Base-by-base conservation (phyloP, 2,113 vertebrate genomes). In the Ancistrus triradiatus region DNA sequence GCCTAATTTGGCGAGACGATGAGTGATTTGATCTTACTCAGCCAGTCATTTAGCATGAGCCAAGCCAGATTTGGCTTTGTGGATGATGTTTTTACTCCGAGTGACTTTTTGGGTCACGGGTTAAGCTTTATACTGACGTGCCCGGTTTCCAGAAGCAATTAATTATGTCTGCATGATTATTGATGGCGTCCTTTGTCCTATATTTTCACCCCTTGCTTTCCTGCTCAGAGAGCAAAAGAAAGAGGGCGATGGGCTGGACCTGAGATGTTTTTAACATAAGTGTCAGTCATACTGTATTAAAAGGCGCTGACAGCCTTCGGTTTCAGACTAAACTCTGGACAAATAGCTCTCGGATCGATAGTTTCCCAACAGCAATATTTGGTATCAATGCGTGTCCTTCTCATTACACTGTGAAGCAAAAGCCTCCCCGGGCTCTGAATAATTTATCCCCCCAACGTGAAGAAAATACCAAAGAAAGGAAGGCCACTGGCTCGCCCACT, bases 361-460 rank as follows among this genome's bases (percentile, higher is more conserved):
- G 82, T 78, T 89, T 84, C 85, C 85, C 84, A 87, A 84, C 82
- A 87, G 86, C 85, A 77, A 83, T 86, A 86, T 90, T 87, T 88
- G 82, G 78, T 87, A 86, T 87, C 85, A 86, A 84, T 90, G 85
- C 80, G 53, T 86, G 85, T 87, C 85, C 80, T 87, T 78, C 86
- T 87, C 87, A 88, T 90, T 90, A 90, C 82, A 84, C 35, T 79
- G 79, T 82, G 83, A 85, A 81, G 84, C 84, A 79, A 70, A 71
- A 69, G 81, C 82, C 86, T 86, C 87, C 68, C 60, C 43, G 81
- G 85, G 81, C 80, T 19, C 76, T 87, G 85, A 87, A 89, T 89
- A 84, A 89, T 87, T 87, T 85, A 89, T 84, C 73, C 82, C 79
- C 81, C 72, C 78, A 58, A 78, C 28, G 66, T 78, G 77, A 65